These are phyloP conservation scores for Sesamia nonagrioides DNA, from an alignment of 1,140 invertebrate species.

Conservation along the genomic window DNA sequence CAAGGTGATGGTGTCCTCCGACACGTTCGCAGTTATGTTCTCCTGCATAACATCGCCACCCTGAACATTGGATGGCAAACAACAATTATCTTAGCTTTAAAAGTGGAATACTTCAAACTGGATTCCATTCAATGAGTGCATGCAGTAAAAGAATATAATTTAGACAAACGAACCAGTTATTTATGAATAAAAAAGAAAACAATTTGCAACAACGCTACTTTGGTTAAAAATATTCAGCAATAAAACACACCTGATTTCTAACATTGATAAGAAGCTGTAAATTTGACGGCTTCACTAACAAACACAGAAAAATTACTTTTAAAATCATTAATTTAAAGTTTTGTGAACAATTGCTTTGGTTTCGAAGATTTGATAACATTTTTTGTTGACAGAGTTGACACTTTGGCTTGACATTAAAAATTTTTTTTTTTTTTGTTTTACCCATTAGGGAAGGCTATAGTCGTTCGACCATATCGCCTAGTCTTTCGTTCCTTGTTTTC, in stretches of 20 bases:
- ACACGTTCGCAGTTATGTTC: conserved; percentile 96
- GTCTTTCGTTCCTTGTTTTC: too few species aligned
- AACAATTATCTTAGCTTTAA: neutral
- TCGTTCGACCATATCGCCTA: too few species aligned
- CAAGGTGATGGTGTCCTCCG: conserved; percentile 95
- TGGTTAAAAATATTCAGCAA: neutral
- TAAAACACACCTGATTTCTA: conserved; percentile 74
- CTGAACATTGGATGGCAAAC: conserved; percentile 84
- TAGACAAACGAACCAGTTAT: neutral
- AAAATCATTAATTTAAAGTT: conserved; percentile 36
- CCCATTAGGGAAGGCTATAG: too few species aligned
- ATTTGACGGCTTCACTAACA: conserved; percentile 66
- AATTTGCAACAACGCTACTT: neutral
- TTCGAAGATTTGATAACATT: neutral
- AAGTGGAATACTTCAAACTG: neutral
- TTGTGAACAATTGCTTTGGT: conserved; percentile 39
- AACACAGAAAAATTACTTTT: conserved; percentile 64
- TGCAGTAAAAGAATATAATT: neutral
- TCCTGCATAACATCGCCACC: conserved; percentile 97
- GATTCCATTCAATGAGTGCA: too few species aligned
- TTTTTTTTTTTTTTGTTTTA: too few species aligned
- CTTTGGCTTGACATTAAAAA: neutral
- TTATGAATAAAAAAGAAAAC: neutral
- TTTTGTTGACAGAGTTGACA: neutral
- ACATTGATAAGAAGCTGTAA: conserved; percentile 82